Conservation (phyloP, 1,140 invertebrate genomes). For the Aphaenogaster floridana region DNA sequence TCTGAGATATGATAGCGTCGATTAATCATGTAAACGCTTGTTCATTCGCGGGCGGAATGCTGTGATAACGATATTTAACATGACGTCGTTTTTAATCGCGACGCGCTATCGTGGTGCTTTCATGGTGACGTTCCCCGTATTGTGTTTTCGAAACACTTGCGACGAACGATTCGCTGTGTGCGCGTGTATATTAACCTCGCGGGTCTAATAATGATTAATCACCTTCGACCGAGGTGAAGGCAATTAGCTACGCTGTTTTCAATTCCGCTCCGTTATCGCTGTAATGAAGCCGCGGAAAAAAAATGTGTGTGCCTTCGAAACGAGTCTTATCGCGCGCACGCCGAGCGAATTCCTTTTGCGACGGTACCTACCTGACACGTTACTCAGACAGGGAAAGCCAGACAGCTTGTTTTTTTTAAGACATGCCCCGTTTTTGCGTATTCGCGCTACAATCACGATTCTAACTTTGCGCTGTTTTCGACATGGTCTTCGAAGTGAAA, state of each 20-base stretch:
- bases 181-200: not conserved
- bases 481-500: not conserved
- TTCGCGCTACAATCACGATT: not conserved
- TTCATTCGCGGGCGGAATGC: constrained; percentile 12
- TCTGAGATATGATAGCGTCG: not conserved
- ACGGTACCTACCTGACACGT: not conserved
- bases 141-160: constrained; percentile 53
- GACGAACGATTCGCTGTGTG: not conserved
- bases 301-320: constrained; percentile 10
- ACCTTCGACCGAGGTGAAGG: not conserved
- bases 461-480: not conserved
- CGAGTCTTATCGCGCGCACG: constrained; percentile 16
- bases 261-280: constrained; percentile 36
- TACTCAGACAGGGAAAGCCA: not conserved
- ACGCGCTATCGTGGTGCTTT: not conserved
- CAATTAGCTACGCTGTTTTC: constrained; percentile 37
- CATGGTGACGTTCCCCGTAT: not conserved
- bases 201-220: constrained; percentile 40
- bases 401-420: not conserved
- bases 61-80: constrained; percentile 35
- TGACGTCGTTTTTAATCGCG: constrained; percentile 29
- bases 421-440: not conserved
- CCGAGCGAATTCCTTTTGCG: constrained; percentile 21
- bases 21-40: constrained; percentile 28
- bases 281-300: not conserved